Evolutionary conservation across 2,888 invertebrate species (phyloP), one percentile per base, ranked within the genome.

Genomic region (Cantharis flavilabris): DNA sequence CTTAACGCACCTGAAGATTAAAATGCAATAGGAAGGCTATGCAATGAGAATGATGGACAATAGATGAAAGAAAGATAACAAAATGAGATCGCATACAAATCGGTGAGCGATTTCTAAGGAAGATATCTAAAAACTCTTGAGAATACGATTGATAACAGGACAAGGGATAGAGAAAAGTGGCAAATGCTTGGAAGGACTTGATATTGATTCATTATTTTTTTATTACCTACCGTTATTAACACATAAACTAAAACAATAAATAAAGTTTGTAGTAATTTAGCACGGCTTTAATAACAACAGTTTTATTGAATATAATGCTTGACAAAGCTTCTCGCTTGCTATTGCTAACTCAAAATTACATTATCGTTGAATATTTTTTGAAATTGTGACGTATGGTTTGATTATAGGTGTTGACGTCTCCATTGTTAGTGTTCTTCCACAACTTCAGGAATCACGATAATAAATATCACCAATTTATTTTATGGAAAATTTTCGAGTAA

Each of bases 401-500:
- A 83, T 88, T 88, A 84, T 88, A 88, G 88, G 88, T 88, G 86
- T 86, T 85, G 86, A 85, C 83, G 86, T 83, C 85, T 83, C 82
- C 83, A 80, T 83, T 83, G 81, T 80, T 82, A 80, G 80, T 80
- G 79, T 81, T 80, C 82, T 83, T 49, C 49, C 9, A 49, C 49
- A 49, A 49, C 49, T 49, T 49, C 49, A 49, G 49, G 49, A 49
- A 49, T 49, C 49, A 49, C n/a, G 49, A 49, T 49, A 49, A 49
- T n/a, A 49, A 13, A 49, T 49, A 49, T 49, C 49, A 2, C 49
- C 49, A 49, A 49, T 49, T 49, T 49, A 49, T 49, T 49, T 49
- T n/a, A 5, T 49, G 49, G 49, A 49, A 49, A 49, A 49, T 49
- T 49, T 49, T 49, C 49, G 49, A 49, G n/a, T 49, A 49, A 49